Evolutionary conservation across 2,888 invertebrate genomes (phyloP), one percentile per base, ranked within the genome.

Genomic region (Microplitis deprimator): DNA sequence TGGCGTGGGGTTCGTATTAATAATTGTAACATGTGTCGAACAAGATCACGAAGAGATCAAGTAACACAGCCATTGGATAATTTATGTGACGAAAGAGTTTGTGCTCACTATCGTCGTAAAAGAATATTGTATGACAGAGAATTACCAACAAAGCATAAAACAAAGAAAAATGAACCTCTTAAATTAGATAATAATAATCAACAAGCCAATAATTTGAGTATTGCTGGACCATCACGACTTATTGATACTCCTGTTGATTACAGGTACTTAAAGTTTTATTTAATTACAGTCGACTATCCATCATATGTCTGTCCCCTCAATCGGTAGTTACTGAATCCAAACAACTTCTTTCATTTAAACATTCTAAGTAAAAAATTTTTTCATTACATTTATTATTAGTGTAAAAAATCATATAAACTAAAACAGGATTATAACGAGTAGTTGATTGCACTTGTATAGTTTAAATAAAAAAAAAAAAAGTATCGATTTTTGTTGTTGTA

Each of bases 151-250:
- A 83, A 82, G 68, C 81, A 82, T 77, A 85, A 84, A 77, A 78
- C 79, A 69, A 85, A 83, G 72, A 85, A 78, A 77, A 82, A 78
- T 39, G 83, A 84, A 7, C 78, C 81, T 6, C 83, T 84, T 76
- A 85, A 73, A 77, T 77, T 83, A 65, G 77, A 77, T 50, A 84
- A 70, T 50, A 84, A 69, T 75, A 82, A 81, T 75, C 83, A 84
- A 69, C 81, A 83, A 40, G 71, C 79, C 6, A 85, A 86, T 79
- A 83, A 80, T 81, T 82, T 86, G 38, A 84, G 81, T 76, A 83
- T 85, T 75, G 86, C 89, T 76, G 89, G 89, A 68, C 89, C 89
- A 67, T 89, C 89, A 39, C 85, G 89, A 82, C 80, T 85, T 39
- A 83, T 85, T 20, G 87, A 89, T 80, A 82, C 80, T 77, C 83